A percentile compares a stretch with the other conserved stretches of the same genome.
Conservation (phyloP, 2,797 vertebrate genomes). For the Takifugu ocellatus region DNA sequence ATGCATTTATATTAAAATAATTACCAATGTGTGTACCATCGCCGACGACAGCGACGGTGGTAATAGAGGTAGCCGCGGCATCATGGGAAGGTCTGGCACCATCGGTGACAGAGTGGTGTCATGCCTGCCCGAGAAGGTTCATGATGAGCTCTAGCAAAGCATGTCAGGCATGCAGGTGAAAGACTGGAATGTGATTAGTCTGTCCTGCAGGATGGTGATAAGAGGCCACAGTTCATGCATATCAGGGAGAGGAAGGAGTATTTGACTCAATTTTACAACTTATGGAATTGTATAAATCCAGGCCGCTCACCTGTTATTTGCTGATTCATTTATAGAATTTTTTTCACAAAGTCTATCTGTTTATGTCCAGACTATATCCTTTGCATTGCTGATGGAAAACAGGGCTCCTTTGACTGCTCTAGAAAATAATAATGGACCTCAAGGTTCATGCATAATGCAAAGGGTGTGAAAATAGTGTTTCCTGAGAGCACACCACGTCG, state of each 20-base stretch:
- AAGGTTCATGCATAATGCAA: constrained; percentile 76
- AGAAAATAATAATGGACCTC: constrained; percentile 66
- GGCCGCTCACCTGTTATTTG: constrained; percentile 28
- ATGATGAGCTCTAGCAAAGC: constrained; percentile 72
- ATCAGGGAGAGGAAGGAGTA: constrained; percentile 47
- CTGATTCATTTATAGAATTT: constrained; percentile 39
- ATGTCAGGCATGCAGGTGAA: constrained; percentile 78
- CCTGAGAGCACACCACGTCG: constrained; percentile 57
- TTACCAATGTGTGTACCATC: not conserved
- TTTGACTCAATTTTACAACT: constrained; percentile 52
- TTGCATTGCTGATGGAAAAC: constrained; percentile 41
- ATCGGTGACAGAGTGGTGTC: constrained; percentile 65
- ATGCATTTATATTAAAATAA: constrained; percentile 5
- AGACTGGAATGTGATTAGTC: constrained; percentile 78
- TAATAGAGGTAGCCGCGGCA: constrained; percentile 22
- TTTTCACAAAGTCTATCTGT: not conserved
- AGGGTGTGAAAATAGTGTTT: constrained; percentile 63
- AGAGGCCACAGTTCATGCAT: constrained; percentile 74
- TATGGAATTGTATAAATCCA: constrained; percentile 47
- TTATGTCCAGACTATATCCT: constrained; percentile 29
- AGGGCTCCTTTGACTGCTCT: constrained; percentile 32
- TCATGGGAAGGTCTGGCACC: constrained; percentile 52
- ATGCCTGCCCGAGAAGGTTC: constrained; percentile 72
- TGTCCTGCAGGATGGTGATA: constrained; percentile 79
- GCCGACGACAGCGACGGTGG: constrained; percentile 2